Percentiles rank a stretch among this genome's conserved stretches.
Evolutionary conservation across 2,113 vertebrate species (phyloP).

Genomic region (Carettochelys insculpta): DNA sequence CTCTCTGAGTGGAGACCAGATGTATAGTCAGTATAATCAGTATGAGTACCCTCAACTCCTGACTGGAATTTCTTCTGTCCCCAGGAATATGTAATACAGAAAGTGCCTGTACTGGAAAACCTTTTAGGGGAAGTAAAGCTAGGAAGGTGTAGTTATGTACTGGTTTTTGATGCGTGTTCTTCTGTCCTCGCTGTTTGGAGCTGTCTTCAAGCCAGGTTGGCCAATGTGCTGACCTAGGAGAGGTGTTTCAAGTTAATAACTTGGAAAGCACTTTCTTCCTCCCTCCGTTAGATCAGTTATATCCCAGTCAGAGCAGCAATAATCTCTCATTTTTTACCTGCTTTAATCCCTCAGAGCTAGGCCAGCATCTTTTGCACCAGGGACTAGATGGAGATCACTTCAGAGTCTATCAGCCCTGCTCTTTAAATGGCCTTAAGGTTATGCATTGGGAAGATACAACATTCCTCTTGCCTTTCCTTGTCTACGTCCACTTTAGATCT

Average conservation of each 20-base stretch:
- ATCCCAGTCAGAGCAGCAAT: conserved; percentile 63
- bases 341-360: conserved; percentile 31
- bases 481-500: background rate
- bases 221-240: background rate
- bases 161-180: background rate
- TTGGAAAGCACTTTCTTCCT: conserved; percentile 26
- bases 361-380: background rate
- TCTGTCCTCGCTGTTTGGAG: background rate
- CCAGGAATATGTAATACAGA: background rate
- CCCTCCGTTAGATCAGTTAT: conserved; percentile 23
- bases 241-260: background rate
- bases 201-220: background rate
- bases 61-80: background rate
- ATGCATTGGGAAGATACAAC: background rate
- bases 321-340: conserved; percentile 15
- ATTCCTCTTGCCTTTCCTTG: background rate
- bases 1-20: background rate
- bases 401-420: background rate
- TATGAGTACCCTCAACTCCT: background rate
- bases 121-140: background rate
- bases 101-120: conserved; percentile 38
- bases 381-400: background rate
- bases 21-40: background rate
- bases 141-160: background rate
- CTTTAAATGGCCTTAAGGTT: conserved; percentile 7